Conservation (phyloP, 2,888 invertebrate genomes). For the Sipha maydis region DNA sequence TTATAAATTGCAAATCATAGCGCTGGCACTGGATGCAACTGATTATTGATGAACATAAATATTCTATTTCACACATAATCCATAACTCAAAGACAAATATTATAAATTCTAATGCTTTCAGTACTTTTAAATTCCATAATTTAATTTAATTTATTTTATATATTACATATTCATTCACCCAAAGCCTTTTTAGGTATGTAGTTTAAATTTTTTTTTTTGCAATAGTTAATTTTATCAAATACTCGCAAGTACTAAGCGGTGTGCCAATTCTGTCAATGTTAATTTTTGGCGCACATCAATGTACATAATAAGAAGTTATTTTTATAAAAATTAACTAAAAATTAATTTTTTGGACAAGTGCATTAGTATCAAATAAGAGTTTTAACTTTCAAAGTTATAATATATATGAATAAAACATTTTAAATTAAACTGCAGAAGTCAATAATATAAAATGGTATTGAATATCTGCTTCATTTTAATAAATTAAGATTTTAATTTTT, state of each 20-base stretch:
- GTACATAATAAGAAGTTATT: constrained; percentile 11
- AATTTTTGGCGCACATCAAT: constrained; percentile 33
- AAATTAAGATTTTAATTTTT: neutral
- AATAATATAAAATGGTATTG: too few relatives aligned
- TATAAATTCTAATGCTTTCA: too few relatives aligned
- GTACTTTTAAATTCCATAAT: neutral
- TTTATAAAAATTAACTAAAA: constrained; percentile 12
- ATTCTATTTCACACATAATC: too few relatives aligned
- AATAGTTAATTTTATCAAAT: constrained; percentile 32
- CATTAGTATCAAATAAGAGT: neutral
- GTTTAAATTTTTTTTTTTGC: constrained; percentile 3
- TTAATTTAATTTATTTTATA: neutral
- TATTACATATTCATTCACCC: neutral
- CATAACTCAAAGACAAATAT: too few relatives aligned
- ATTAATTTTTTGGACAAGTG: neutral
- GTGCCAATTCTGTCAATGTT: constrained; percentile 30
- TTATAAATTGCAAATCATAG: too few relatives aligned
- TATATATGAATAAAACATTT: neutral
- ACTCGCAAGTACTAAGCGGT: neutral
- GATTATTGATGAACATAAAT: too few relatives aligned
- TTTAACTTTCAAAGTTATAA: neutral
- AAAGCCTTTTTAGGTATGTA: constrained; percentile 3
- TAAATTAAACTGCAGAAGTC: too few relatives aligned
- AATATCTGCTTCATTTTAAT: too few relatives aligned
- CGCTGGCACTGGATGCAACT: too few relatives aligned